Evolutionary conservation across 2,113 vertebrate genomes (phyloP), one percentile per base, ranked within the genome.

Genomic region (Varanus salvator): DNA sequence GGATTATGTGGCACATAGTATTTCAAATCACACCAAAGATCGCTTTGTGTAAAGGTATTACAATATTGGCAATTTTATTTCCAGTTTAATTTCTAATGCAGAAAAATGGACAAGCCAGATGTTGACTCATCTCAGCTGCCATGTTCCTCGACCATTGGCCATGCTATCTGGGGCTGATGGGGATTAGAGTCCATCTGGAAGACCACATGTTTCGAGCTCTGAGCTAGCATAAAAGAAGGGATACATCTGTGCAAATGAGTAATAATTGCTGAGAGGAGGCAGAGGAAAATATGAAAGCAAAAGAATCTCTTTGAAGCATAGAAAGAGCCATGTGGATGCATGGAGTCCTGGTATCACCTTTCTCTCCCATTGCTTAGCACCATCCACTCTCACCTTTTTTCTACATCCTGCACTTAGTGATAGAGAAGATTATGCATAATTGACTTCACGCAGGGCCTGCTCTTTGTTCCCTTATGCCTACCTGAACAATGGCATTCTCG

Each of bases 391-490:
- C 85, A 54, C 60, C 81, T 31, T 25, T 25, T 14, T 87, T n/a
- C 27, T 0, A 0, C 27, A 83, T 87, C 38, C 57, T 80, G 85
- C n/a, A 34, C 15, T 8, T 29, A 8, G 4, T 5, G 29, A 7
- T 0, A 87, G 38, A 71, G 69, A 89, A 57, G 66, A 44, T 5
- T 68, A n/a, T 27, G 8, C 71, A 88, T 23, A 57, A 66, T 76
- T 69, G 23, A 77, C 57, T 27, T 68, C 25, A 29, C 11, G 0
- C 4, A 82, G 29, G 80, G 52, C 80, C 74, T 72, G 0, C 17
- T 90, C 87, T 44, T 57, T 60, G 44, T 25, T 93, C 82, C 80
- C 69, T 90, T 57, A 44, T 87, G 86, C 68, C 80, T 60, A 76
- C 71, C 1, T 60, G 84, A 76, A 48, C 64, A 91, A 50, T 0